Percentiles rank a stretch among this genome's conserved stretches.
Conservation (phyloP, 2,797 vertebrate species). For the Enteromius argenteus region DNA sequence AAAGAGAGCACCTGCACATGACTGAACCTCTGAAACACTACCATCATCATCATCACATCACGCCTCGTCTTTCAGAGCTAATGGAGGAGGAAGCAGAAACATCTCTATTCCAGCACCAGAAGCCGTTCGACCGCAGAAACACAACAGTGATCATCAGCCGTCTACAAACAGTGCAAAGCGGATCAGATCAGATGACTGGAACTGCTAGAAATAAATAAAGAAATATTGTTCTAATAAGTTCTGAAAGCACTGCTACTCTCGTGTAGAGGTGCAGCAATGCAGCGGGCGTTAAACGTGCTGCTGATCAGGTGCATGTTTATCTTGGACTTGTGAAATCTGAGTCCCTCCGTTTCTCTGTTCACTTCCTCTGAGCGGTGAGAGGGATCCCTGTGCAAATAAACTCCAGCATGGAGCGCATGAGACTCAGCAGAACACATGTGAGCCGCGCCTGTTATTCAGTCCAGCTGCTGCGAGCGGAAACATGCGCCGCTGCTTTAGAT, state of each 20-base stretch:
- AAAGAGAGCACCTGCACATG: slow-evolving; percentile 17
- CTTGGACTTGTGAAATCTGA: slow-evolving; percentile 80
- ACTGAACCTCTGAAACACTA: not conserved
- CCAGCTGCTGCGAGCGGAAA: slow-evolving; percentile 11
- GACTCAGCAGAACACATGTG: slow-evolving; percentile 59
- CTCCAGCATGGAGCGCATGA: slow-evolving; percentile 68
- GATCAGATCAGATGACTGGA: not conserved
- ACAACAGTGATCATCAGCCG: not conserved
- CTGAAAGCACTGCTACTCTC: not conserved
- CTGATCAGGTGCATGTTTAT: slow-evolving; percentile 79
- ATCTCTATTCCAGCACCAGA: not conserved
- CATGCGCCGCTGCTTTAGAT: not conserved
- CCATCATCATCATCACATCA: not conserved
- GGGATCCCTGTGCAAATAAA: slow-evolving; percentile 80
- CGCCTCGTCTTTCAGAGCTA: not conserved
- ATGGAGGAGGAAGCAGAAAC: not conserved
- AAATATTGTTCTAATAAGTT: not conserved
- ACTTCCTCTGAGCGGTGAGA: slow-evolving; percentile 74
- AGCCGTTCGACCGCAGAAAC: not conserved
- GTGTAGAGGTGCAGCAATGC: not conserved
- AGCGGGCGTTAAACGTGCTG: slow-evolving; percentile 62
- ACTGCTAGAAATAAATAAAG: not conserved
- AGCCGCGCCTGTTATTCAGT: not conserved
- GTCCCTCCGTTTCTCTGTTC: slow-evolving; percentile 67
- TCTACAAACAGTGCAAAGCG: not conserved